Base-by-base conservation (phyloP, 2,797 vertebrate species). In the Simalia tracyae region DNA sequence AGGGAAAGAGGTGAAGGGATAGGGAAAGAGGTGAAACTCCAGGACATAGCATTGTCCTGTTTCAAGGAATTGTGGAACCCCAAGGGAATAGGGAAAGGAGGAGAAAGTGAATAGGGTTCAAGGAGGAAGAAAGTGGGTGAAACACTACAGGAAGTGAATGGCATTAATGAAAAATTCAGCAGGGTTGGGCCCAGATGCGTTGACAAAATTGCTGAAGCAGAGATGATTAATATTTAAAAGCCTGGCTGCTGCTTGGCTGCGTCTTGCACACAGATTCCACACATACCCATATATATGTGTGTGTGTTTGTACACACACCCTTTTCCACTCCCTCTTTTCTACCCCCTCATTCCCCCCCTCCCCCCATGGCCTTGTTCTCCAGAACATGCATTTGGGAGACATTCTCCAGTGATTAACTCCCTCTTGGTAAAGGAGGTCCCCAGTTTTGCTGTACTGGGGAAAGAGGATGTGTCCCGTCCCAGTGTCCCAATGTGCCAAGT, bases 121-220 rank as follows among this genome's bases (percentile, higher is more conserved):
- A 17, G 0, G 46, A 92, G 92, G 94, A 92, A 95, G 36, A 93
- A 95, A 96, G 95, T 95, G 96, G 96, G 95, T 96, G 95, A 96
- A 96, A 93, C 89, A 93, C 94, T 59, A 96, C 95, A 96, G 97
- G 96, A 96, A 96, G 96, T 72, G 96, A 97, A 96, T 93, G 94
- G 95, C 95, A 96, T 93, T 97, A 91, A 97, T 97, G 97, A 97
- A 97, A 97, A 97, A 97, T 97, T 97, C 96, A 97, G 95, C 94
- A 97, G 97, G 97, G 96, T 97, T 97, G 97, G 97, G 96, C 96
- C 96, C 93, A 95, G 96, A 96, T 95, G 95, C 96, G 93, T 93
- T 96, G 97, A 96, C 96, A 95, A 97, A 97, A 97, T 97, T 97
- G 97, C 97, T 97, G 96, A 95, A 96, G 96, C 97, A 97, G 96